Conservation (phyloP, 2,113 vertebrate genomes). For the Maccullochella peelii region DNA sequence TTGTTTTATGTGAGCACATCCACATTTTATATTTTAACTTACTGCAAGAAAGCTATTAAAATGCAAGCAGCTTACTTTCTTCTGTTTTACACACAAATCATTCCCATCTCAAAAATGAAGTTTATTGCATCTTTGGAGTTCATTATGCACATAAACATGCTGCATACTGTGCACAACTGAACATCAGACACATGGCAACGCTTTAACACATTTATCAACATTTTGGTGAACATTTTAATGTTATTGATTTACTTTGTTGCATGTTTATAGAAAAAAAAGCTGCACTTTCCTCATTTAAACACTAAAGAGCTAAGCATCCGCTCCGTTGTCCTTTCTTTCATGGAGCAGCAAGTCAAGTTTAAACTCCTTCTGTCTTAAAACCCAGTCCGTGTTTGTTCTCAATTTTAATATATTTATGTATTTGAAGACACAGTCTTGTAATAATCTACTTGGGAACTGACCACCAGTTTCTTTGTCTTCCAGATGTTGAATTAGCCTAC, state of each 20-base stretch:
- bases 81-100: neutral
- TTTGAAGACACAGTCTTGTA: neutral
- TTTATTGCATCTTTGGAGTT: neutral
- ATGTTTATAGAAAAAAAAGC: neutral
- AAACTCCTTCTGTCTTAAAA: neutral
- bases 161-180: neutral
- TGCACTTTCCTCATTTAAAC: neutral
- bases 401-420: neutral
- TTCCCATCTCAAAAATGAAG: neutral
- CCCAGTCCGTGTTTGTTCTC: neutral
- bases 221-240: neutral
- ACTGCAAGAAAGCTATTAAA: neutral
- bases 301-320: neutral
- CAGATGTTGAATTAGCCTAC: neutral
- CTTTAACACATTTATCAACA: neutral
- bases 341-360: neutral
- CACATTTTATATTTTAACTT: neutral
- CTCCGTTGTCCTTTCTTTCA: neutral
- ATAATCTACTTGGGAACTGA: neutral
- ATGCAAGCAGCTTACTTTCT: neutral
- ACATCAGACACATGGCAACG: neutral
- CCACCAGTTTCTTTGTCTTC: neutral
- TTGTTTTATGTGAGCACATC: neutral
- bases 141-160: neutral
- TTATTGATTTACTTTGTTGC: neutral